Evolutionary conservation across 1,140 invertebrate species (phyloP).

Genomic region (Drosophila suzukii): DNA sequence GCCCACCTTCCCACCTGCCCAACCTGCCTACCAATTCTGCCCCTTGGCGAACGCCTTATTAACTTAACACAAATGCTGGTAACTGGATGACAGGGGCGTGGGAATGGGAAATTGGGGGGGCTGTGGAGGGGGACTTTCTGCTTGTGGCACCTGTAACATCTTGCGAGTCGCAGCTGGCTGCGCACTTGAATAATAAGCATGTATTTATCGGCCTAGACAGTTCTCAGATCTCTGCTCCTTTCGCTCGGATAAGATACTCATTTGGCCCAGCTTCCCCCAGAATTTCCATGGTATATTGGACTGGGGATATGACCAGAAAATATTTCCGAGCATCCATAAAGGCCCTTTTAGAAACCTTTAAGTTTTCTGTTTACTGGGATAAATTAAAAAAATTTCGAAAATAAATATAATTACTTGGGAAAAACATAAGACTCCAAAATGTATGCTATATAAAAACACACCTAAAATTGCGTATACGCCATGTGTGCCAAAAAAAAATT

Average conservation of each 20-base stretch:
- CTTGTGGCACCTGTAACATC: conserved; percentile 67
- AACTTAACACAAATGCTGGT: conserved; percentile 74
- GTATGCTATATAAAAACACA: too few species aligned
- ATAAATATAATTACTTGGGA: too few species aligned
- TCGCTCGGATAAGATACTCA: conserved; percentile 8
- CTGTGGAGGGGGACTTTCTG: not conserved
- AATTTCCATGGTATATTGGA: not conserved
- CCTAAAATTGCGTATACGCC: too few species aligned
- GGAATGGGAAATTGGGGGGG: not conserved
- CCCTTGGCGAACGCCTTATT: conserved; percentile 54
- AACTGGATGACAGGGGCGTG: conserved; percentile 32
- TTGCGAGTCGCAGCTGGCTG: conserved; percentile 53
- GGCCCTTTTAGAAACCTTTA: too few species aligned
- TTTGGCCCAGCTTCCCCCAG: not conserved
- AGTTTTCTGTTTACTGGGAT: too few species aligned
- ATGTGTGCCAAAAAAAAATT: too few species aligned
- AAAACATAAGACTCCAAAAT: too few species aligned
- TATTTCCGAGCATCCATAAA: not conserved
- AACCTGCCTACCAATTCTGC: not conserved
- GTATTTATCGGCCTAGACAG: conserved; percentile 64
- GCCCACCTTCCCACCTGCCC: not conserved
- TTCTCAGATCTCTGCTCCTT: not conserved
- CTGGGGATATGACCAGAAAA: not conserved
- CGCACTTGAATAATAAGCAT: conserved; percentile 73
- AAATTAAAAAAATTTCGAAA: too few species aligned